phyloP scores from a whole-genome alignment of 2,888 invertebrate species.

The Steinernema scapterisci region DNA sequence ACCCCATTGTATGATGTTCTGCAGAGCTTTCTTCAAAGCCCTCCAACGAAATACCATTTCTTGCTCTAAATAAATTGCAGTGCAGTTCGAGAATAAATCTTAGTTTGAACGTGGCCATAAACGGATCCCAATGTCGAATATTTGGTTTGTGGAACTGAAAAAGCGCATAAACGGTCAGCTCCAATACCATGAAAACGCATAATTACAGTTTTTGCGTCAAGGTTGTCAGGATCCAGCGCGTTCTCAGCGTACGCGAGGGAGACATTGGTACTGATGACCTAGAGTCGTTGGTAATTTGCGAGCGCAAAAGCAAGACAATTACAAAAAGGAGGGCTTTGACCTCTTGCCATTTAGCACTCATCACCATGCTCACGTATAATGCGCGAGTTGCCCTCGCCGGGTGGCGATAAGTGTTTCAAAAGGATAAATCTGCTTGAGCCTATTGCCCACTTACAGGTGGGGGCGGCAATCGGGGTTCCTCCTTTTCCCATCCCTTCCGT shows the following conservation, averaged over 20 bases:
- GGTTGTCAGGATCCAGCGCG: slow-evolving; percentile 14
- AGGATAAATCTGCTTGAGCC: neutral
- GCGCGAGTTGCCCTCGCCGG: neutral
- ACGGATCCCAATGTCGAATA: neutral
- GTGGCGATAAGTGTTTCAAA: slow-evolving; percentile 23
- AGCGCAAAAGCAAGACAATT: slow-evolving; percentile 15
- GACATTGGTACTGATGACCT: neutral
- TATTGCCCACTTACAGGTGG: neutral
- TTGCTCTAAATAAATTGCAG: no score
- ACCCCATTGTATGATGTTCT: no score
- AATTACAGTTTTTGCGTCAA: slow-evolving; percentile 32
- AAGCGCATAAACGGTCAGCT: neutral
- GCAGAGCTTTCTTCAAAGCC: neutral
- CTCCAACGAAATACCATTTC: no score
- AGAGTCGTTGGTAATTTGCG: slow-evolving; percentile 10
- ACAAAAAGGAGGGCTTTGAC: slow-evolving; percentile 28
- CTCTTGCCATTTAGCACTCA: slow-evolving; percentile 24
- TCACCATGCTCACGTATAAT: neutral
- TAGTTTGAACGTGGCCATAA: no score
- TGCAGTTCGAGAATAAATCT: no score
- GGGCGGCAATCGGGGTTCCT: no score
- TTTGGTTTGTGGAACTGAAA: neutral
- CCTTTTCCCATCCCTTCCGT: no score
- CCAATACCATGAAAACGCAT: slow-evolving; percentile 1
- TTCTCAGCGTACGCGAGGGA: neutral